Percentiles rank a stretch among this genome's conserved stretches.
Conservation (phyloP, 2,797 vertebrate genomes). For the Carduelis carduelis region DNA sequence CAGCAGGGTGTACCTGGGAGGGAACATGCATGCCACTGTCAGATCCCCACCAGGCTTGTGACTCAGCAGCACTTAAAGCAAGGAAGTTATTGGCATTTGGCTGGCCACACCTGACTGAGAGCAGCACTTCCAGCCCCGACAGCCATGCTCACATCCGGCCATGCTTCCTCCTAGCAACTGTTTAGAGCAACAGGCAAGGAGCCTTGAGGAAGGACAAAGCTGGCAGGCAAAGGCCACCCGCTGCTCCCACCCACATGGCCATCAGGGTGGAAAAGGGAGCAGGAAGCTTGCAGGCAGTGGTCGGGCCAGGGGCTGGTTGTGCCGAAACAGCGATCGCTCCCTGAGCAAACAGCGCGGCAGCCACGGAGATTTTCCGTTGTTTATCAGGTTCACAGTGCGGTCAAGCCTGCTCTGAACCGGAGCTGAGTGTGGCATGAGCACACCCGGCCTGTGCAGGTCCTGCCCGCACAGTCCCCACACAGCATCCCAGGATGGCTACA, state of each 20-base stretch:
- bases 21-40: not conserved
- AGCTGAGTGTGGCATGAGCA: accelerated
- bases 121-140: not conserved
- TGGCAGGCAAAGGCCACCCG: not conserved
- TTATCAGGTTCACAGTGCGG: not conserved
- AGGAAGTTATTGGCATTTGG: slow-evolving; percentile 17
- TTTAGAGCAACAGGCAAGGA: not conserved
- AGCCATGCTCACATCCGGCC: slow-evolving; percentile 16
- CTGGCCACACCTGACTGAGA: slow-evolving; percentile 30
- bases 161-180: not conserved
- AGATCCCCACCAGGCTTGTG: not conserved
- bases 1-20: slow-evolving; percentile 91
- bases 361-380: slow-evolving; percentile 16
- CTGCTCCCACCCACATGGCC: accelerated
- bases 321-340: accelerated
- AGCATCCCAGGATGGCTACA: not conserved
- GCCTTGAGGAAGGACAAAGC: not conserved
- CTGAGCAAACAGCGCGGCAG: not conserved
- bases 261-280: not conserved
- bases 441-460: not conserved
- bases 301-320: not conserved
- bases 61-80: slow-evolving; percentile 40
- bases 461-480: not conserved
- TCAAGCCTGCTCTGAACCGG: not conserved
- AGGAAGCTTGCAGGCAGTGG: not conserved